Percentiles rank a stretch among this genome's conserved stretches.
Conservation (phyloP, 2,797 vertebrate genomes). For the Pyrrhura leucotis region DNA sequence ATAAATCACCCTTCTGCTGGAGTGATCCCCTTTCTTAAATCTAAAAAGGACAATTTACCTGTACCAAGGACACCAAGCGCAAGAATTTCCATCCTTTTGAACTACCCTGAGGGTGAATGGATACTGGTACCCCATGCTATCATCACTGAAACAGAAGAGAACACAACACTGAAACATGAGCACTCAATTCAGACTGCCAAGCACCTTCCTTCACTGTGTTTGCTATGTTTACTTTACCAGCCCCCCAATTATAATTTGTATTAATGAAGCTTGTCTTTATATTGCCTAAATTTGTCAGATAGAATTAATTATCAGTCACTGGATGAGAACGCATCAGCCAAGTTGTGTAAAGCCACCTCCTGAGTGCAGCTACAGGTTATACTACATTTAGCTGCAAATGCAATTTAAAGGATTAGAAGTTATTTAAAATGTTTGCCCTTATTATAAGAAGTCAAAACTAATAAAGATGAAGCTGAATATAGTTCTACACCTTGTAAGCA, state of each 20-base stretch:
- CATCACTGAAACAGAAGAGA: constrained; percentile 85
- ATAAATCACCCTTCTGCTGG: constrained; percentile 34
- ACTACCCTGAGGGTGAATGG: constrained; percentile 96
- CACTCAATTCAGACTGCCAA: neutral
- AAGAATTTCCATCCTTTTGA: constrained; percentile 95
- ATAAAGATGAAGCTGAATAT: neutral
- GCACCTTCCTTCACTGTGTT: neutral
- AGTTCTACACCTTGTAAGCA: neutral
- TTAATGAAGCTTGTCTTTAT: neutral
- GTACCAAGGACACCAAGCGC: constrained; percentile 98
- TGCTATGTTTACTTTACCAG: neutral
- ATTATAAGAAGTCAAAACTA: neutral
- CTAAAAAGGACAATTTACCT: constrained; percentile 82
- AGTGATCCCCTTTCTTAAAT: neutral
- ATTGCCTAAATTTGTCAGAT: neutral
- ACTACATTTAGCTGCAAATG: neutral
- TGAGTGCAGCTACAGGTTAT: neutral
- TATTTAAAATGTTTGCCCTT: neutral
- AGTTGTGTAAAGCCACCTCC: neutral
- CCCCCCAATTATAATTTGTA: neutral
- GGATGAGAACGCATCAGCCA: neutral
- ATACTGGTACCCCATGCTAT: constrained; percentile 99
- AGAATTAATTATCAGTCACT: neutral
- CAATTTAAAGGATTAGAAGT: neutral
- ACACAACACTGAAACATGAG: constrained; percentile 1